Percentiles rank a stretch among this genome's conserved stretches.
Conservation (phyloP, 2,113 vertebrate species). For the Parus major region DNA sequence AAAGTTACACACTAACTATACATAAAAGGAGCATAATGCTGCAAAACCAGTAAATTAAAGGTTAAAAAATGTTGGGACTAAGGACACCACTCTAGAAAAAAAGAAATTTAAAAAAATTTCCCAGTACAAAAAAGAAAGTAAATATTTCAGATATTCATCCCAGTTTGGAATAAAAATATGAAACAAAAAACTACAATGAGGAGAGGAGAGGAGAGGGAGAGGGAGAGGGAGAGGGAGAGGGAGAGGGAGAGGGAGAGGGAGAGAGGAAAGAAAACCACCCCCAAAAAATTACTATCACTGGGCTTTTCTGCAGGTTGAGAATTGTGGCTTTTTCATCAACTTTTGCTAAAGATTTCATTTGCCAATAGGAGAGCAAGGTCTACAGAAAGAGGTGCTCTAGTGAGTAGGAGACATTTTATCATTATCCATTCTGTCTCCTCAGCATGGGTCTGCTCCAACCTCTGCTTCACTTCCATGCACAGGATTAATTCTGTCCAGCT, state of each 20-base stretch:
- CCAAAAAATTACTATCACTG: neutral
- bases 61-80: neutral
- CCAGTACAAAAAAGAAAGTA: neutral
- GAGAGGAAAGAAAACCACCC: neutral
- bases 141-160: neutral
- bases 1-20: neutral
- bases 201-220: too few species aligned
- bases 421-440: neutral
- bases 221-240: too few species aligned
- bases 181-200: too few species aligned
- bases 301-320: neutral
- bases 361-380: neutral
- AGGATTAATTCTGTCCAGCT: neutral
- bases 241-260: too few species aligned
- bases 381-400: neutral
- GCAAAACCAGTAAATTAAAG: neutral
- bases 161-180: neutral
- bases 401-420: neutral
- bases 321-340: neutral
- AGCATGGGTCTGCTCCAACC: neutral
- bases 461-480: neutral
- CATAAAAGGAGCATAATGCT: neutral
- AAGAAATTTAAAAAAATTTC: rapidly evolving
- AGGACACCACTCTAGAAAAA: neutral
- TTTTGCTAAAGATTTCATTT: neutral